Base-by-base conservation (phyloP, 2,113 vertebrate genomes). In the Daphoenositta chrysoptera region DNA sequence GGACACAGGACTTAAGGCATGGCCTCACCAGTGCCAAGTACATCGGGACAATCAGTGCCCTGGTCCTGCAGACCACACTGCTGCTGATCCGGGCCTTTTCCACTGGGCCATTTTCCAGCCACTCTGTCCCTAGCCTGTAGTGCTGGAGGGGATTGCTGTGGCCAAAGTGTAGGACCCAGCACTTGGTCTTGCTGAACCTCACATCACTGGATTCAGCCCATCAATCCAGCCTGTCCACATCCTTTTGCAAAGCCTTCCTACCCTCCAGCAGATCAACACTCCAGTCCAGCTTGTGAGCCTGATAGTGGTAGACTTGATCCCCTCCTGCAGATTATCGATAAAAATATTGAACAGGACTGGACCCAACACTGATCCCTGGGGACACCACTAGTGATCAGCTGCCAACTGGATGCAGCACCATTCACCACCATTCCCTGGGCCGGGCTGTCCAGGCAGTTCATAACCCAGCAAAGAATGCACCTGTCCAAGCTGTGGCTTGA, bases 161-260 rank as follows among this genome's bases (percentile, higher is more conserved):
- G 13, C 24, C 56, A 26, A 70, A 79, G 40, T 21, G 19, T 13
- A 87, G 24, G 40, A 40, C 47, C 5, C 10, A 28, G 28, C 27
- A 61, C 24, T 15, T 23, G 15, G 19, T 47, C 19, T 47, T 39
- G 8, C 26, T 78, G 54, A 45, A 63, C 11, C 8, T 61, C 6
- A 0, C 11, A 53, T 15, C 12, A 33, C 0, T 30, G 39, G 58
- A 45, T 45, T 54, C n/a, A 70, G 73, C 30, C n/a, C 64, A 47
- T 47, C 1, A 0, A 87, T 47, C 56, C 73, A 78, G 54, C 22
- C 39, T 45, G 64, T 58, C 7, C 61, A 76, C 35, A 16, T 69
- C 10, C 33, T 42, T 51, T 47, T 68, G 33, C 27, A 87, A n/a
- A 79, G n/a, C n/a, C 33, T 44, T 51, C 26, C 53, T 8, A 44